Percentiles rank a stretch among this genome's conserved stretches.
These are phyloP conservation scores for Rhorus exstirpatorius DNA, from an alignment of 2,888 invertebrate genomes.

Conservation along the genomic window DNA sequence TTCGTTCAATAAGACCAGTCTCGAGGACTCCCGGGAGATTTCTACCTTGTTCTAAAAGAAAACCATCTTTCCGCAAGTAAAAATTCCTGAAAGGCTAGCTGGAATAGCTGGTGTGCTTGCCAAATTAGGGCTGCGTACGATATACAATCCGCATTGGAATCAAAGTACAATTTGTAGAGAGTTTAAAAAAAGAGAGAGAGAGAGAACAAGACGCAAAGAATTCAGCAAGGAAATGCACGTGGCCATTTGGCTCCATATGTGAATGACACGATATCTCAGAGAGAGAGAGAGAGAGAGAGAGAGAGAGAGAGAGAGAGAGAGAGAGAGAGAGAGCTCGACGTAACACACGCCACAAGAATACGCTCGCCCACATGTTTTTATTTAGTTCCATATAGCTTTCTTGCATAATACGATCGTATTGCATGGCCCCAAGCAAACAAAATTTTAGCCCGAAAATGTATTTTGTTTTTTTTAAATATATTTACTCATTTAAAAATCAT, in stretches of 20 bases:
- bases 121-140: no score
- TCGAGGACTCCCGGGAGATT: no score
- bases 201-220: neutral
- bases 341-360: slow-evolving; percentile 15
- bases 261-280: slow-evolving; percentile 29
- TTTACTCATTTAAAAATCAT: no score
- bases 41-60: no score
- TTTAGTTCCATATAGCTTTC: slow-evolving; percentile 14
- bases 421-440: slow-evolving; percentile 15
- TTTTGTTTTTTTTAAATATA: no score
- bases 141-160: neutral
- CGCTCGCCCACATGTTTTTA: slow-evolving; percentile 28
- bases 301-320: no score
- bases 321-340: slow-evolving; percentile 20
- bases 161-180: neutral
- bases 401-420: slow-evolving; percentile 23
- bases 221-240: slow-evolving; percentile 7
- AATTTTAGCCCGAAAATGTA: no score
- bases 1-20: no score
- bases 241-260: neutral
- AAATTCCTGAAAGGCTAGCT: no score
- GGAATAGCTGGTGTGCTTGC: no score
- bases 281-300: no score
- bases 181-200: neutral
- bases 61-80: no score